A percentile compares a stretch with the other conserved stretches of the same genome.
Evolutionary conservation across 2,888 invertebrate genomes (phyloP).

Genomic region (Philopedon plagiatum): DNA sequence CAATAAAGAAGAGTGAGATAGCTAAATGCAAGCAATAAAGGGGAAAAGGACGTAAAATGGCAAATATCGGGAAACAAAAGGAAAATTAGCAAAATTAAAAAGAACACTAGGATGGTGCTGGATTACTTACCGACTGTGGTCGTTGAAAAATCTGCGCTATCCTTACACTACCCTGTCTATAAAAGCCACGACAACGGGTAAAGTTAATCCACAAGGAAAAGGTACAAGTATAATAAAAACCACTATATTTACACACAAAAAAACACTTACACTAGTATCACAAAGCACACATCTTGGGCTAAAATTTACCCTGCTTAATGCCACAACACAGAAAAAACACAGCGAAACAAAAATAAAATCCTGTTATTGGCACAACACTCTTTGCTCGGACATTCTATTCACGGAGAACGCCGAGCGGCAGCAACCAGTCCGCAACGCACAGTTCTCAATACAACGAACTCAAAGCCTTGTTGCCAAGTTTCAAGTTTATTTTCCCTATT

Average conservation of each 20-base stretch:
- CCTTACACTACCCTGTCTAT: conserved; percentile 32
- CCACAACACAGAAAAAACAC: conserved; percentile 54
- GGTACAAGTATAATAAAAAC: conserved; percentile 47
- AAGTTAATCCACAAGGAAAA: conserved; percentile 43
- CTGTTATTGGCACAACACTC: conserved; percentile 58
- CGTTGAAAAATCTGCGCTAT: conserved; percentile 21
- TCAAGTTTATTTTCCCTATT: conserved; percentile 3
- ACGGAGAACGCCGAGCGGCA: conserved; percentile 57
- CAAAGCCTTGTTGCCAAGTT: conserved; percentile 50
- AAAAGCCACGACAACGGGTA: conserved; percentile 25
- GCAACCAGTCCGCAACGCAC: conserved; percentile 57
- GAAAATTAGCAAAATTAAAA: conserved; percentile 27
- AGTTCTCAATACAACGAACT: conserved; percentile 56
- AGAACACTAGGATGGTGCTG: background rate
- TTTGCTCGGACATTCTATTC: conserved; percentile 60
- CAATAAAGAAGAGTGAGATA: conserved; percentile 52
- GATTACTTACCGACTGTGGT: conserved; percentile 39
- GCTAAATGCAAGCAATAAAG: conserved; percentile 40
- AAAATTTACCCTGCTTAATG: conserved; percentile 43
- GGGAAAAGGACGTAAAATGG: conserved; percentile 9
- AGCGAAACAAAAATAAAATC: conserved; percentile 53
- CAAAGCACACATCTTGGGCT: conserved; percentile 53
- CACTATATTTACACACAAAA: conserved; percentile 49
- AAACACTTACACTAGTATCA: conserved; percentile 56
- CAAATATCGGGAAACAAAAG: conserved; percentile 51